Evolutionary conservation across 1,140 invertebrate species (phyloP).

Genomic region (Pseudomyrmex sp.): DNA sequence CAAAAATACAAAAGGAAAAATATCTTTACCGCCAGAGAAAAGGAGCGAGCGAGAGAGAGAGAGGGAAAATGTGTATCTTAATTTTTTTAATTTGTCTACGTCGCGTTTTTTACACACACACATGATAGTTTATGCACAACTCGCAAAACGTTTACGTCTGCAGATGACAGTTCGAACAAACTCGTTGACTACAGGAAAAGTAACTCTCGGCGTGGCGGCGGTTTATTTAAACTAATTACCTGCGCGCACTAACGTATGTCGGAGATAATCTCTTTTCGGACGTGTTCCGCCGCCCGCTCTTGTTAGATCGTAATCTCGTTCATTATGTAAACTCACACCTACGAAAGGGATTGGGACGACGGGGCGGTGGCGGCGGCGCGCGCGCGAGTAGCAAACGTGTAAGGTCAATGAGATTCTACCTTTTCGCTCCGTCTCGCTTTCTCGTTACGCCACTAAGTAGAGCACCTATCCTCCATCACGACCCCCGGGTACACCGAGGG

Average conservation of each 20-base stretch:
- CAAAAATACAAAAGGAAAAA: neutral
- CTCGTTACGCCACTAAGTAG: conserved; percentile 52
- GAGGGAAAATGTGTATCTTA: no score
- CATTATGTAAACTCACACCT: conserved; percentile 36
- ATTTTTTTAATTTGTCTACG: no score
- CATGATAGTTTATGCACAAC: no score
- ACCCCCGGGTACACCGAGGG: conserved; percentile 34
- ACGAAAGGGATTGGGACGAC: conserved; percentile 20
- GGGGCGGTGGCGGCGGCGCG: neutral
- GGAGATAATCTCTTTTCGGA: conserved; percentile 31
- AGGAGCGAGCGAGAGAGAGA: neutral
- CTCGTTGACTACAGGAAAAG: neutral
- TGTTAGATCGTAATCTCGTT: conserved; percentile 50
- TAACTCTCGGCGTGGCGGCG: neutral
- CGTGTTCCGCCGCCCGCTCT: conserved; percentile 5
- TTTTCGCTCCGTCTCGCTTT: conserved; percentile 59
- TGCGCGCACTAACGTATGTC: conserved; percentile 9
- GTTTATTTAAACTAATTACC: conserved; percentile 39
- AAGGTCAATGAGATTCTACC: conserved; percentile 34
- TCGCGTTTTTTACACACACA: no score
- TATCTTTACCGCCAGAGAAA: neutral
- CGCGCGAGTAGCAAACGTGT: conserved; percentile 41
- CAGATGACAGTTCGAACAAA: neutral
- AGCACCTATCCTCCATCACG: conserved; percentile 42
- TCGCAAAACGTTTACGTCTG: no score